These are phyloP conservation scores for Spisula subtruncata DNA, from an alignment of 2,888 invertebrate genomes.

Conservation along the genomic window DNA sequence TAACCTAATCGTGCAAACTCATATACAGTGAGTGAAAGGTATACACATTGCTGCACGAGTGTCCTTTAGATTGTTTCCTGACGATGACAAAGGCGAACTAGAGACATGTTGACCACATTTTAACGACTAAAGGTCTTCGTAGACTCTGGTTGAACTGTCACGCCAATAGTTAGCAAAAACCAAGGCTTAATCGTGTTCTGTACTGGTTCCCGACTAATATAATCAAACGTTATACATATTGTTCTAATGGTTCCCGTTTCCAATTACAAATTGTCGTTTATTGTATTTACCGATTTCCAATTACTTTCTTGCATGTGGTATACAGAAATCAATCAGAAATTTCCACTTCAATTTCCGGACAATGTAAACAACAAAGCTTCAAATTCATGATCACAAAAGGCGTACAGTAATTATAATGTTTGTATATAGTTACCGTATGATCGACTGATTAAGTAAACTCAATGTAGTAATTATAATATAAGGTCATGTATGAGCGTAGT, in stretches of 20 bases:
- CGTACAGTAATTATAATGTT: background rate
- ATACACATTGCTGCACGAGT: too few relatives aligned
- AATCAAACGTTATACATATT: background rate
- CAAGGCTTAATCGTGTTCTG: too few relatives aligned
- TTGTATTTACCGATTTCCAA: background rate
- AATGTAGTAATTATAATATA: background rate
- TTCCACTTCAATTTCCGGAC: conserved; percentile 25
- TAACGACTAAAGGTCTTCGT: too few relatives aligned
- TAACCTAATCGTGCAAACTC: too few relatives aligned
- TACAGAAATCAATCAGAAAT: background rate
- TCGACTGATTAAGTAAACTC: conserved; percentile 10
- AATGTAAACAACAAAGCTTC: conserved; percentile 5
- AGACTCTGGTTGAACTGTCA: too few relatives aligned
- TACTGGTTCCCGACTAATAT: background rate
- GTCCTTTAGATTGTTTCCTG: too few relatives aligned
- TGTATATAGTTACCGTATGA: background rate
- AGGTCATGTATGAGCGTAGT: too few relatives aligned
- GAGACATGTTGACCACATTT: too few relatives aligned
- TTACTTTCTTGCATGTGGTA: background rate
- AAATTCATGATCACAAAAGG: background rate
- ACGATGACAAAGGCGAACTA: too few relatives aligned
- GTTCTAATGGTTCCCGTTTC: background rate
- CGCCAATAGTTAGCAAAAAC: too few relatives aligned
- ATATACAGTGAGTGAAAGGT: too few relatives aligned
- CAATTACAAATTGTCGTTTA: background rate